Conservation (phyloP, 1,140 invertebrate species). For the Spodoptera litura region DNA sequence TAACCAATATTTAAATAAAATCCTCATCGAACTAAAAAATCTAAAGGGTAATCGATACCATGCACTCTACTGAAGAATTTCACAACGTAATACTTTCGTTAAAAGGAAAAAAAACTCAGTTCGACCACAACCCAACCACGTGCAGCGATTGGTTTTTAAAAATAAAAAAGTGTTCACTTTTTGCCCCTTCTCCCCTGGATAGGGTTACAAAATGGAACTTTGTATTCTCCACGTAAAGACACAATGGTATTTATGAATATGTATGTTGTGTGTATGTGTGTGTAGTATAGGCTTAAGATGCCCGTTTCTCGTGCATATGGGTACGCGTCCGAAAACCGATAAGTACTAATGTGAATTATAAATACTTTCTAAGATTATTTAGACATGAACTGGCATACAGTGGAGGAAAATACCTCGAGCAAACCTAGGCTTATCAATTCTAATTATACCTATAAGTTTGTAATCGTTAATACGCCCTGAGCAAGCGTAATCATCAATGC, state of each 20-base stretch:
- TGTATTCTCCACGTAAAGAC: constrained; percentile 64
- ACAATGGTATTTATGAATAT: constrained; percentile 45
- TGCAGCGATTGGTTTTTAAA: constrained; percentile 73
- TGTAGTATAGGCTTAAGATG: not conserved
- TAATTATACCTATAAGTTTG: too few relatives aligned
- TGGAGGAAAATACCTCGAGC: too few relatives aligned
- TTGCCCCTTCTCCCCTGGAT: constrained; percentile 67
- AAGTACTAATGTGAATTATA: too few relatives aligned
- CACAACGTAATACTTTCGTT: constrained; percentile 81
- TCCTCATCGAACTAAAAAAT: constrained; percentile 43
- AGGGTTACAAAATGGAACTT: constrained; percentile 82
- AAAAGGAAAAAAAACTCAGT: constrained; percentile 68
- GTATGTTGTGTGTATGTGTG: constrained; percentile 49
- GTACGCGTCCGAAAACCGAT: too few relatives aligned
- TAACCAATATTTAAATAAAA: constrained; percentile 5
- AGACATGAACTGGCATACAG: too few relatives aligned
- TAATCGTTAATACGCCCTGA: too few relatives aligned
- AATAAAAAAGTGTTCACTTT: constrained; percentile 69
- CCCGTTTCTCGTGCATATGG: too few relatives aligned
- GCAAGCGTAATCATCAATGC: too few relatives aligned
- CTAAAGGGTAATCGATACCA: constrained; percentile 73
- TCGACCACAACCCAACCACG: constrained; percentile 83
- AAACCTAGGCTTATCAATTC: too few relatives aligned
- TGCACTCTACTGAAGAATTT: constrained; percentile 70
- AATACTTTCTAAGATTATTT: too few relatives aligned